Percentiles rank a stretch among this genome's conserved stretches.
These are phyloP conservation scores for Mycetomoellerius zeteki DNA, from an alignment of 1,140 invertebrate species.

Conservation along the genomic window DNA sequence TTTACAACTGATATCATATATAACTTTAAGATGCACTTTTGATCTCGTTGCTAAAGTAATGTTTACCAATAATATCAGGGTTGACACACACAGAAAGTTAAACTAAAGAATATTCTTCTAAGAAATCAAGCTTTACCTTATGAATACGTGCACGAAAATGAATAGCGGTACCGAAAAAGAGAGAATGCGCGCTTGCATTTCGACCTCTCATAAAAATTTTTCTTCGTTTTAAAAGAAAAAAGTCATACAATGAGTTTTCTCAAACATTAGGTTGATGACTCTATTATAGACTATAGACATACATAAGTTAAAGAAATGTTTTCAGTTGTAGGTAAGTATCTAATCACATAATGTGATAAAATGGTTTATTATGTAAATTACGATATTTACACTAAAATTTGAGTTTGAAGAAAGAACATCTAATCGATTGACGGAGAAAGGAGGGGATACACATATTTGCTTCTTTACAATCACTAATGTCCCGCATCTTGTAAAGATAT, in stretches of 20 bases:
- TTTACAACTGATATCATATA: too few relatives aligned
- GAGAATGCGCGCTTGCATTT: neutral
- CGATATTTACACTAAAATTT: neutral
- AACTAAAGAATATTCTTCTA: neutral
- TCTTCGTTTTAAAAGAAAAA: neutral
- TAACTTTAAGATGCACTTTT: too few relatives aligned
- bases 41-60: too few relatives aligned
- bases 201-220: neutral
- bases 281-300: neutral
- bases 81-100: neutral
- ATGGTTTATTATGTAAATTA: neutral
- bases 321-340: neutral
- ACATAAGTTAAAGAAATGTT: neutral
- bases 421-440: neutral
- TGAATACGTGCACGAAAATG: neutral
- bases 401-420: neutral
- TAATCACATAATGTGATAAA: neutral
- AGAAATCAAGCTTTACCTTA: neutral
- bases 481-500: neutral
- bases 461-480: neutral
- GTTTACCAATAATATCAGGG: too few relatives aligned
- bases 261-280: neutral
- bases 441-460: too few relatives aligned
- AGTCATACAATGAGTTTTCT: neutral
- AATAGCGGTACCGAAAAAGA: neutral